Evolutionary conservation across 2,888 invertebrate species (phyloP).

Genomic region (Nephrotoma guestfalica): DNA sequence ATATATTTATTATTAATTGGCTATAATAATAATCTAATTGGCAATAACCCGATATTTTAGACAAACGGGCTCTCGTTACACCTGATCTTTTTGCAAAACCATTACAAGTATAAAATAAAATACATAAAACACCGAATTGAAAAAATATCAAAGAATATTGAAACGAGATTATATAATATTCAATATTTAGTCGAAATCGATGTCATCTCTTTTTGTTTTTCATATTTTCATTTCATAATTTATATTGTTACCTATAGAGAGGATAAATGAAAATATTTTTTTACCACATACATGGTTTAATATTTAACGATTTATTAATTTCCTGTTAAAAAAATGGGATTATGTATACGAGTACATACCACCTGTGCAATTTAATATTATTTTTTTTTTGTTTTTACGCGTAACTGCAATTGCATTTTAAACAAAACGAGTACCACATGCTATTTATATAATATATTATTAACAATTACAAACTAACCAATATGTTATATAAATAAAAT

Average conservation of each 20-base stretch:
- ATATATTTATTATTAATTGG: slow-evolving; percentile 5
- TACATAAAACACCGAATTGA: neutral
- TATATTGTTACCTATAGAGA: neutral
- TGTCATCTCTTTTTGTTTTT: slow-evolving; percentile 3
- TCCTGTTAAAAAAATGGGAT: neutral
- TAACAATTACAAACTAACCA: neutral
- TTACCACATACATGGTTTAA: neutral
- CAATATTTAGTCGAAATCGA: slow-evolving; percentile 1
- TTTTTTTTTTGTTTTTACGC: neutral
- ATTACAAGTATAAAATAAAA: neutral
- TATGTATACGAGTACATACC: neutral
- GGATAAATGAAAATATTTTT: neutral
- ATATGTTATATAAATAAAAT: neutral
- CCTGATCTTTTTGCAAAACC: slow-evolving; percentile 19
- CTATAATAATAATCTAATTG: slow-evolving; percentile 5
- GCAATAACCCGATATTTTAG: neutral
- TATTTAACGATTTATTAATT: neutral
- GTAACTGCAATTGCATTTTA: neutral
- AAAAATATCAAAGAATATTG: neutral
- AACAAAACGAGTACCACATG: neutral
- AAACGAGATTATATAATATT: neutral
- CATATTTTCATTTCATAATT: neutral
- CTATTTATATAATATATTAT: neutral
- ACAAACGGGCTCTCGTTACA: slow-evolving; percentile 18
- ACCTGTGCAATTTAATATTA: neutral